A percentile compares a stretch with the other conserved stretches of the same genome.
Evolutionary conservation across 1,140 invertebrate genomes (phyloP).

Genomic region (Samia ricini): DNA sequence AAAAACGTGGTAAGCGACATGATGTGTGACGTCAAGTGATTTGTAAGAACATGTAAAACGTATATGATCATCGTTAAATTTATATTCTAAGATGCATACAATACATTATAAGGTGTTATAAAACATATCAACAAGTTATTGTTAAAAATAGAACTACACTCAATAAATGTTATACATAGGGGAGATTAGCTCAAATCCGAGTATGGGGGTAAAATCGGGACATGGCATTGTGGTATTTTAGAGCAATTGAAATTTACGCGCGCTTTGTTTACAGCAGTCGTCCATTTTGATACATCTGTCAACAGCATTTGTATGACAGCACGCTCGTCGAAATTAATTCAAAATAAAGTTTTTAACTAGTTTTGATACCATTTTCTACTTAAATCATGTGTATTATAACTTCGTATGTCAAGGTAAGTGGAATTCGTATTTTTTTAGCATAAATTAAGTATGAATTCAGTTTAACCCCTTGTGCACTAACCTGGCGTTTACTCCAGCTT

Average conservation of each 20-base stretch:
- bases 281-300: neutral
- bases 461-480: too few relatives aligned
- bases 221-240: constrained; percentile 2
- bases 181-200: neutral
- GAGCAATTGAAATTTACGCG: neutral
- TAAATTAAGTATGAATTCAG: too few relatives aligned
- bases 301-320: neutral
- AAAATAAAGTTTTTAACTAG: neutral
- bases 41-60: neutral
- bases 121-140: constrained; percentile 29
- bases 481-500: too few relatives aligned
- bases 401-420: too few relatives aligned
- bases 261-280: neutral
- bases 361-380: neutral
- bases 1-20: neutral
- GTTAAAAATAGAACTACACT: constrained; percentile 12
- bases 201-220: constrained; percentile 3
- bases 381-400: neutral
- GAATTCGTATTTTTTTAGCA: too few relatives aligned
- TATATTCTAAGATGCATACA: constrained; percentile 22
- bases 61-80: constrained; percentile 25
- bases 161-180: constrained; percentile 1
- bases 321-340: neutral
- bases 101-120: constrained; percentile 25
- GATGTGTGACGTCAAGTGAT: neutral